Conservation (phyloP, 2,113 vertebrate genomes). For the Himantopus leucocephalus region DNA sequence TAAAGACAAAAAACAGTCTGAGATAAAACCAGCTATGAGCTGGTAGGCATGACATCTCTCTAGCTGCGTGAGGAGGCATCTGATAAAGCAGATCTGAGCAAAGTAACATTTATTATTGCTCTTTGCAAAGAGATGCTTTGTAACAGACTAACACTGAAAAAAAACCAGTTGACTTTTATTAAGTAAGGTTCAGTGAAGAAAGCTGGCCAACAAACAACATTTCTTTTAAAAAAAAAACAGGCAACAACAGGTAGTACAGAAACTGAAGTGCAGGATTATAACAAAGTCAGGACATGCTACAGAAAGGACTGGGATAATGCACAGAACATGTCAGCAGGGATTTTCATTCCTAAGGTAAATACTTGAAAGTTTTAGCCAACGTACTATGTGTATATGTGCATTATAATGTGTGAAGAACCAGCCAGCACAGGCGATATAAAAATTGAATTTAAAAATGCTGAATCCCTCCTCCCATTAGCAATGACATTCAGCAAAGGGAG, state of each 20-base stretch:
- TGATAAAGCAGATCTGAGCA: background rate
- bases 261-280: background rate
- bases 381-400: accelerated
- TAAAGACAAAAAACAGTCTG: background rate
- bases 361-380: background rate
- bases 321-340: background rate
- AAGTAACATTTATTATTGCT: background rate
- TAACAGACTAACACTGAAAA: background rate
- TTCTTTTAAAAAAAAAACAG: background rate
- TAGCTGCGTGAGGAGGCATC: background rate
- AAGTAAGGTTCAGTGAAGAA: background rate
- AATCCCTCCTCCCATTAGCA: background rate
- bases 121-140: background rate
- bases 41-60: background rate
- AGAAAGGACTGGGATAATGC: background rate
- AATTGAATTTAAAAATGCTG: background rate
- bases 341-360: background rate
- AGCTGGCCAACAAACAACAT: background rate
- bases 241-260: background rate
- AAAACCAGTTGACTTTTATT: background rate
- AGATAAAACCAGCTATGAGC: background rate
- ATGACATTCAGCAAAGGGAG: background rate
- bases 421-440: background rate
- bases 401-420: background rate
- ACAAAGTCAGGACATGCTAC: background rate